A percentile compares a stretch with the other conserved stretches of the same genome.
Conservation (phyloP, 2,113 vertebrate species). For the Cervus canadensis region DNA sequence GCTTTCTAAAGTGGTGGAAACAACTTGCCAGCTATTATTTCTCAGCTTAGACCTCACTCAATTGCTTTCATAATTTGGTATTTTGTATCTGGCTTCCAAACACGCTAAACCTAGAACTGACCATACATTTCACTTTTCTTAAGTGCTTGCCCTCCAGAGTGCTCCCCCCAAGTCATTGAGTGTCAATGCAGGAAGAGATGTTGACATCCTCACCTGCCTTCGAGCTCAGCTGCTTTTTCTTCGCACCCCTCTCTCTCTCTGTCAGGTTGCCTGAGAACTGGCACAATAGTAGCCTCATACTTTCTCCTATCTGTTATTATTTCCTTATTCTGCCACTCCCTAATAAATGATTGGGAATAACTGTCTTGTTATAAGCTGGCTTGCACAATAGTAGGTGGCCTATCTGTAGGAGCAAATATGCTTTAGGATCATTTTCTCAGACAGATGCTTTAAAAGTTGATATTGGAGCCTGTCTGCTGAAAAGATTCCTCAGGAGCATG, state of each 20-base stretch:
- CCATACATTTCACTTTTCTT: background rate
- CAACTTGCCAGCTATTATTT: background rate
- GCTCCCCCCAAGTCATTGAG: fast-evolving
- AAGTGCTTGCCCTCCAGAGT: background rate
- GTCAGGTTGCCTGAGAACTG: background rate
- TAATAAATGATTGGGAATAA: background rate
- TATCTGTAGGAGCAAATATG: background rate
- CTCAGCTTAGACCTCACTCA: background rate
- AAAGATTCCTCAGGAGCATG: background rate
- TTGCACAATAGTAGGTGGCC: background rate
- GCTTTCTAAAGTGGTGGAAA: background rate
- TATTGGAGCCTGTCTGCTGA: background rate
- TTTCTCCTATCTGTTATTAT: background rate
- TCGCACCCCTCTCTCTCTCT: background rate
- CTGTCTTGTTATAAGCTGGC: background rate
- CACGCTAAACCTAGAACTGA: background rate
- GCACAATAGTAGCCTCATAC: background rate
- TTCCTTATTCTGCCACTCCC: background rate
- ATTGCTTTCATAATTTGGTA: background rate
- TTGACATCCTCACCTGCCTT: background rate
- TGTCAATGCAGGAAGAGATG: background rate
- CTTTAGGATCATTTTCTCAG: background rate
- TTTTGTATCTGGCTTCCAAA: background rate
- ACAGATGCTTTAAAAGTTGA: background rate
- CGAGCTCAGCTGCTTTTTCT: background rate